Base-by-base conservation (phyloP, 1,140 invertebrate species). In the Brachionus rubens region DNA sequence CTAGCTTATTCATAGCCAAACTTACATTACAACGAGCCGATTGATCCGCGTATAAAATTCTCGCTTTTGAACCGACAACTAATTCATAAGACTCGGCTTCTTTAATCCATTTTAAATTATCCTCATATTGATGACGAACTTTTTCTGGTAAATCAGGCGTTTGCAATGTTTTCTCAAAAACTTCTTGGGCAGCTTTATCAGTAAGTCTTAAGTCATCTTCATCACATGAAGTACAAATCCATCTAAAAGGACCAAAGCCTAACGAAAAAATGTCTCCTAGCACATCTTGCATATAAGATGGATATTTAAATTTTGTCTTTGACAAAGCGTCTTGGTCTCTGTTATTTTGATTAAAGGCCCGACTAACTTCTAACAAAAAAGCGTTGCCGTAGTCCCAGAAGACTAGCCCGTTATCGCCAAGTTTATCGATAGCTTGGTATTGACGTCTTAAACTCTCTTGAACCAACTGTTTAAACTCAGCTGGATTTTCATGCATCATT, bases 331-430 rank as follows among this genome's bases (percentile, higher is more conserved):
- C 43, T 43, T 10, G 10, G 30, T 41, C n/a, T 12, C 75, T 12
- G 10, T 16, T 36, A 16, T 75, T 76, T 28, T 81, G 48, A 19
- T 80, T 82, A 82, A 89, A 89, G 30, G 89, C 88, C 76, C 89
- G 81, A 43, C 85, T 81, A 12, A 89, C 88, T 82, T 90, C 89
- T 41, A 90, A 81, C 24, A 90, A 84, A 80, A 90, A 90, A 3
- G 89, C 89, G 82, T 90, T 90, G 30, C 89, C 89, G 82, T 90
- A 90, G 81, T 90, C 89, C 87, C 88, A 90, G 82, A 90, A 90
- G 77, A 85, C 86, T 81, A 90, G 82, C n/a, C 89, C 89, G 26
- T 80, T 79, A 2, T 81, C 81, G 0, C 87, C 78, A 54, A 90
- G 80, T n/a, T 80, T 84, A 78, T 89, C 88, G 50, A 90, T 88